Base-by-base conservation (phyloP, 2,888 invertebrate species). In the Acrocyrtus sp. region DNA sequence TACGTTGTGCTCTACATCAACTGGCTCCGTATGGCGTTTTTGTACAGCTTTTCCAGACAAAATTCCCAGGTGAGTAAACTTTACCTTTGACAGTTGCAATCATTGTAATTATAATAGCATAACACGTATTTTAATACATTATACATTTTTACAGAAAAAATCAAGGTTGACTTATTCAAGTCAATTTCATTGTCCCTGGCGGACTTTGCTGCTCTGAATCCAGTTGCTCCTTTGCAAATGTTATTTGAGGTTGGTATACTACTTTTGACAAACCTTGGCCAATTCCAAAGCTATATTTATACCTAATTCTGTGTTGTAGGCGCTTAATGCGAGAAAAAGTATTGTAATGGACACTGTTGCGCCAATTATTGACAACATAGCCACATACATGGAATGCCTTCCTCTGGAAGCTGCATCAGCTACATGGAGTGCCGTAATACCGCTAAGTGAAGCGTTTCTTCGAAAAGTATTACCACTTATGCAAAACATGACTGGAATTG, bases 11-110 rank as follows among this genome's bases (percentile, higher is more conserved):
- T 74, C 88, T 99, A 63, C 98, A 99, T 84, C 97, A 98, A 85
- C 87, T 99, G 63, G 96, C 98, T 0, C 96, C 97, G 0, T 96
- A 98, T 85, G 96, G 97, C 78, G 93, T 99, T 74, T 98, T 98
- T 84, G 88, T 94, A 78, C 98, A 98, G 86, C 90, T 99, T 83
- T 97, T 98, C 84, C 91, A 95, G 85, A 94, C 94, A 15, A 90
- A 93, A 82, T 91, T 93, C 72, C 92, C 92, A 78, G 93, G 95
- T 94, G 84, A 82, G 8, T 2, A 26, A 12, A 19, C 10, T 27
- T 8, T 51, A 4, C 29, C 1, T 3, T 54, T 21, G n/a, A n/a
- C n/a, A n/a, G 24, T 21, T 34, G 27, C 15, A 50, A 34, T 24
- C 22, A 22, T 56, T 51, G 54, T 0, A 56, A 19, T 51, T 22